A percentile compares a stretch with the other conserved stretches of the same genome.
Conservation (phyloP, 2,888 invertebrate species). For the Cloeon dipterum region DNA sequence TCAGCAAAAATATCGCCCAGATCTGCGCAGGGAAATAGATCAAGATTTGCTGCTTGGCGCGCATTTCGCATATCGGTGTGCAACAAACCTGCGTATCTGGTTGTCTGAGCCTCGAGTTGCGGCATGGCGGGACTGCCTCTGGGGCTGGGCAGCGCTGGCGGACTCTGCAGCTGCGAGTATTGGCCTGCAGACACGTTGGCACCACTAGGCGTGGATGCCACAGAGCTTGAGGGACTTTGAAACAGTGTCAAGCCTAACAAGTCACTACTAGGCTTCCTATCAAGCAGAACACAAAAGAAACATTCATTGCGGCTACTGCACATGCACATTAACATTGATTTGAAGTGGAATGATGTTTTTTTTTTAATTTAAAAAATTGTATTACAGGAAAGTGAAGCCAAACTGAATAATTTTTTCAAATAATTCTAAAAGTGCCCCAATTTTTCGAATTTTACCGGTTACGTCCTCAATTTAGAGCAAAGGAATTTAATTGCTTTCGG, state of each 20-base stretch:
- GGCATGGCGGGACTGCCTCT: slow-evolving; percentile 18
- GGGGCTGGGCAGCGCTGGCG: slow-evolving; percentile 17
- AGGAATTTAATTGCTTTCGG: no score
- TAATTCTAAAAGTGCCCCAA: no score
- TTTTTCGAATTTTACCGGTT: no score
- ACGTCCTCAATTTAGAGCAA: no score
- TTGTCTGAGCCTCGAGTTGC: slow-evolving; percentile 15
- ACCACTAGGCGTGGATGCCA: slow-evolving; percentile 49
- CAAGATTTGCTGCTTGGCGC: no score
- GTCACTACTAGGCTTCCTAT: slow-evolving; percentile 42
- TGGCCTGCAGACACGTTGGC: slow-evolving; percentile 25
- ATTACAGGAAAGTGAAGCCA: no score
- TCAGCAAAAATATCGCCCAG: slow-evolving; percentile 54
- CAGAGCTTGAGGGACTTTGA: slow-evolving; percentile 62
- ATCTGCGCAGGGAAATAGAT: no score
- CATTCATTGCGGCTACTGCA: not conserved
- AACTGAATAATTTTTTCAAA: no score
- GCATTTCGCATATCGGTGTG: no score
- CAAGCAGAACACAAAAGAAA: slow-evolving; percentile 4
- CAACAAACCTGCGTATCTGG: slow-evolving; percentile 8
- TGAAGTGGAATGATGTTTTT: no score
- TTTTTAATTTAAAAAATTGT: no score
- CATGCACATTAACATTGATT: not conserved
- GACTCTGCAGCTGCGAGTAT: slow-evolving; percentile 61
- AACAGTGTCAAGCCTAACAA: slow-evolving; percentile 53